These are phyloP conservation scores for Sebastes minor DNA, from an alignment of 2,797 vertebrate species.

Conservation along the genomic window DNA sequence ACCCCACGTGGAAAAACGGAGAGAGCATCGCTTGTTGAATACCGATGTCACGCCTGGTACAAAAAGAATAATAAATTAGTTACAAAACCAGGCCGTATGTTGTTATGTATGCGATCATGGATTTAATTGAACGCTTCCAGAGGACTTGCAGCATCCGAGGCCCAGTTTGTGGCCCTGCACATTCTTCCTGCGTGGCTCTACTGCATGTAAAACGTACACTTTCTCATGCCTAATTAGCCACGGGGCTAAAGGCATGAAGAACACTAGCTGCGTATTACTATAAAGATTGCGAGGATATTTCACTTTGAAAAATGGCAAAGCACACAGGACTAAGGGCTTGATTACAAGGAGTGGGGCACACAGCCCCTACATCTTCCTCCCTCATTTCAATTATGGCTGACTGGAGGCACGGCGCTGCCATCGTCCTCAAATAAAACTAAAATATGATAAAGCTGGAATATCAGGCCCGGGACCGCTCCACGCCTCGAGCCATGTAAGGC, in stretches of 20 bases:
- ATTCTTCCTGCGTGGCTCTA: conserved; percentile 14
- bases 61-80: conserved; percentile 56
- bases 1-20: background rate
- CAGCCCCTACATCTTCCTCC: conserved; percentile 73
- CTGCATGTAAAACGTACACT: conserved; percentile 52
- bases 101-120: conserved; percentile 38
- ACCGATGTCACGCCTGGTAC: conserved; percentile 43
- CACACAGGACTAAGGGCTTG: conserved; percentile 73
- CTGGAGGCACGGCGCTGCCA: conserved; percentile 73
- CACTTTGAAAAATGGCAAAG: conserved; percentile 74
- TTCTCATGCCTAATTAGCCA: conserved; percentile 73
- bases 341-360: conserved; percentile 71
- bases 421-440: conserved; percentile 78
- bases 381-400: conserved; percentile 80
- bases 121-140: conserved; percentile 37
- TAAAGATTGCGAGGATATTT: conserved; percentile 72
- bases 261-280: conserved; percentile 57
- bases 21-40: conserved; percentile 28
- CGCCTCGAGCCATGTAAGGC: conserved; percentile 62
- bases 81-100: conserved; percentile 9
- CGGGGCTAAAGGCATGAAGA: conserved; percentile 51
- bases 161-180: conserved; percentile 24
- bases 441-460: conserved; percentile 79
- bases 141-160: conserved; percentile 19
- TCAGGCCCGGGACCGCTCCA: conserved; percentile 61